These are phyloP conservation scores for Hormiphora californensis DNA, from an alignment of 37 sponge, comb jelly and placozoan species.

Conservation along the genomic window DNA sequence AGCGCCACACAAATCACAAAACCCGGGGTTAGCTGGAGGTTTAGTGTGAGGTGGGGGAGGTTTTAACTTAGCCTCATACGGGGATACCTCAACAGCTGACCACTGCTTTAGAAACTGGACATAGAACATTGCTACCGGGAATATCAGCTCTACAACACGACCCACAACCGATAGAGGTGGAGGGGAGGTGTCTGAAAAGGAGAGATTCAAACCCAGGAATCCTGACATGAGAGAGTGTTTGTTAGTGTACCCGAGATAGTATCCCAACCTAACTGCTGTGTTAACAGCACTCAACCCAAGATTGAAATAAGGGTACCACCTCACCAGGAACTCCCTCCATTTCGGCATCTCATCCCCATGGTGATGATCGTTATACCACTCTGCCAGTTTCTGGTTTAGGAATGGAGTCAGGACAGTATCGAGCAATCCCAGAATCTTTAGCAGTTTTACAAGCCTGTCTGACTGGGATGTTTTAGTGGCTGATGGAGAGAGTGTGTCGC, in stretches of 20 bases:
- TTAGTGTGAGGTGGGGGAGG: background rate
- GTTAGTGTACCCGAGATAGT: background rate
- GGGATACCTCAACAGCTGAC: background rate
- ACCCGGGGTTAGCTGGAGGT: background rate
- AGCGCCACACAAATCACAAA: background rate
- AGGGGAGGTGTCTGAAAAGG: background rate
- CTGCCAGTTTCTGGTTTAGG: background rate
- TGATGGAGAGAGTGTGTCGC: background rate
- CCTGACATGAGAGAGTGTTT: background rate
- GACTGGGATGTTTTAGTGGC: background rate
- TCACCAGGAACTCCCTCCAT: background rate
- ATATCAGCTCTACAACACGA: background rate
- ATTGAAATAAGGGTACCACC: background rate
- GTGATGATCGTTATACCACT: background rate
- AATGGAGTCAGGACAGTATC: slow-evolving; percentile 4
- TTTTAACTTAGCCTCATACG: slow-evolving; percentile 12
- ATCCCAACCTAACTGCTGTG: background rate
- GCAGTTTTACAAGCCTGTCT: background rate
- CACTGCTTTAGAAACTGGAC: slow-evolving; percentile 30
- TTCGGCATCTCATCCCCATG: slow-evolving; percentile 1
- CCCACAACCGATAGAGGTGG: background rate
- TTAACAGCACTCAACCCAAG: background rate
- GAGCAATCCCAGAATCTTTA: background rate
- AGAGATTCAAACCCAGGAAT: background rate
- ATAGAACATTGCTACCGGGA: slow-evolving; percentile 13